phyloP scores from a whole-genome alignment of 2,888 invertebrate genomes.

The Thelaira solivaga region DNA sequence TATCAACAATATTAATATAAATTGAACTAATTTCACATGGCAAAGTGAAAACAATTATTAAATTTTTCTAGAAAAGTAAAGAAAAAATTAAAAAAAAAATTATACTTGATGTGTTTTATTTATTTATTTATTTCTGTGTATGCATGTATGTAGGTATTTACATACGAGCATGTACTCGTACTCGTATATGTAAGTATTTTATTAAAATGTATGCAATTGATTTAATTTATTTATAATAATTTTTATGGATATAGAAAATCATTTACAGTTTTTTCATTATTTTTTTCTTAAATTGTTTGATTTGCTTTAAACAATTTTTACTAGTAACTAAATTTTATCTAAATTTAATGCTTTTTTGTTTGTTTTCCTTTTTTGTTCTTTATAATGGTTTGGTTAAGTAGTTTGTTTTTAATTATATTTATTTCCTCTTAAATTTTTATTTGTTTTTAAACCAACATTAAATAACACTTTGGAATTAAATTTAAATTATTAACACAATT shows the following conservation, averaged over 20 bases:
- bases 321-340: constrained; percentile 23
- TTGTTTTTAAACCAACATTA: not conserved
- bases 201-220: constrained; percentile 11
- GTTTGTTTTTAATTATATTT: too few species aligned
- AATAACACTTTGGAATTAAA: not conserved
- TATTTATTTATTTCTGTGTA: not conserved
- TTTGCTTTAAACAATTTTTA: constrained; percentile 37
- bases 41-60: constrained; percentile 21
- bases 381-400: constrained; percentile 21
- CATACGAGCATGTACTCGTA: not conserved
- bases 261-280: constrained; percentile 16
- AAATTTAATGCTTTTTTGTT: not conserved
- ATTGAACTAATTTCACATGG: constrained; percentile 11
- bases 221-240: constrained; percentile 38
- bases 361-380: not conserved
- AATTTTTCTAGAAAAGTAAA: too few species aligned
- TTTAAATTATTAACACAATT: constrained; percentile 11
- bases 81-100: constrained; percentile 9
- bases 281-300: not conserved
- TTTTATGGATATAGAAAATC: constrained; percentile 35
- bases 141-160: not conserved
- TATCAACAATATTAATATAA: constrained; percentile 9
- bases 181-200: not conserved
- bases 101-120: not conserved
- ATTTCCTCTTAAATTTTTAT: not conserved